phyloP scores from a whole-genome alignment of 2,888 invertebrate species.

The Nebria salina region DNA sequence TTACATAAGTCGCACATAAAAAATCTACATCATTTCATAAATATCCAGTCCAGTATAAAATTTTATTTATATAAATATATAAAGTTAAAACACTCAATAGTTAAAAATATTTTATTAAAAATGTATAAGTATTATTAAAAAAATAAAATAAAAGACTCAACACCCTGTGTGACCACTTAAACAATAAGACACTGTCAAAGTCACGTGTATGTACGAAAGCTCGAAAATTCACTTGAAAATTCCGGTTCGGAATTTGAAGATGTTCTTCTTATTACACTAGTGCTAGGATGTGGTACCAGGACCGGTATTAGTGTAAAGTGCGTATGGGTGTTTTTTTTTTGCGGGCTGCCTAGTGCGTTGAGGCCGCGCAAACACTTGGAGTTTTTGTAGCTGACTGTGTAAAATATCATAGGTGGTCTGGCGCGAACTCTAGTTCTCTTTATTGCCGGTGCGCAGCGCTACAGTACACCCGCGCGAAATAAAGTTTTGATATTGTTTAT shows the following conservation, averaged over 20 bases:
- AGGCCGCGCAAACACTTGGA: conserved; percentile 43
- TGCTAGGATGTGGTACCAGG: background rate
- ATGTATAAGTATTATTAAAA: no score
- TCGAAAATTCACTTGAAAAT: background rate
- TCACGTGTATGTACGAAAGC: background rate
- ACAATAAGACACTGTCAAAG: conserved; percentile 1
- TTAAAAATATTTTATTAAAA: no score
- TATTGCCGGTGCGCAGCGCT: conserved; percentile 2
- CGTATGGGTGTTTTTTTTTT: background rate
- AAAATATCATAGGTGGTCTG: conserved; percentile 34
- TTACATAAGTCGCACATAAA: no score
- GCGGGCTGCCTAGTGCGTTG: conserved; percentile 9
- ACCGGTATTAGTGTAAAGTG: background rate
- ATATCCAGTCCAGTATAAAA: no score
- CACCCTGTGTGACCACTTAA: background rate
- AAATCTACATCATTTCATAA: no score
- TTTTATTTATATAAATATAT: no score
- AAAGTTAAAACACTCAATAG: no score
- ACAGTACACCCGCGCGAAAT: conserved; percentile 15
- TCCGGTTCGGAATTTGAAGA: background rate
- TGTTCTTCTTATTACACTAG: background rate
- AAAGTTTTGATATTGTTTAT: conserved; percentile 44
- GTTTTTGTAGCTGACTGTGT: conserved; percentile 44
- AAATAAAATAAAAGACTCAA: background rate
- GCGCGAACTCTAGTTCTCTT: conserved; percentile 34